phyloP scores from a whole-genome alignment of 2,113 vertebrate species.

The Lipophrys pholis region DNA sequence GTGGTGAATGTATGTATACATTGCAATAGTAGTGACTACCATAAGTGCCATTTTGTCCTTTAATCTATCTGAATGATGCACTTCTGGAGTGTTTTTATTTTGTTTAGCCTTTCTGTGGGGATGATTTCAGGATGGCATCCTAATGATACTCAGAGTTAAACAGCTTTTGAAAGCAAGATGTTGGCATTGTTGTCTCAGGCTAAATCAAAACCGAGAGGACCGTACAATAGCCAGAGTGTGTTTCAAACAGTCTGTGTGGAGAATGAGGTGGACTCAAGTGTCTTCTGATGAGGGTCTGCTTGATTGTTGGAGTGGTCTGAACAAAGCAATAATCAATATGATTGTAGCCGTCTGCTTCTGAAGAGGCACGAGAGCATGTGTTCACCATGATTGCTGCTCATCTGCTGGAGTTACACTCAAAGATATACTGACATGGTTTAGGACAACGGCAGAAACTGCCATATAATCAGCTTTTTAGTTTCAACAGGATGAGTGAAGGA shows the following conservation, averaged over 20 bases:
- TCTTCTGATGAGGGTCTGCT: slow-evolving; percentile 63
- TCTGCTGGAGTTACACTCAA: slow-evolving; percentile 51
- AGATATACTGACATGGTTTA: slow-evolving; percentile 56
- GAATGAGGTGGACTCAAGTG: slow-evolving; percentile 55
- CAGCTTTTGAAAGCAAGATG: slow-evolving; percentile 62
- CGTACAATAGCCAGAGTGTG: slow-evolving; percentile 44
- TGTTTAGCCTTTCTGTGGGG: slow-evolving; percentile 22
- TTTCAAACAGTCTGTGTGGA: slow-evolving; percentile 53
- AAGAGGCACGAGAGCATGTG: slow-evolving; percentile 68
- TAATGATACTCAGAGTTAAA: slow-evolving; percentile 59
- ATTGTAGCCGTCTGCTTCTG: slow-evolving; percentile 74
- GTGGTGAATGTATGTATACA: slow-evolving; percentile 1
- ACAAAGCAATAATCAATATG: slow-evolving; percentile 75
- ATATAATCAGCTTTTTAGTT: slow-evolving; percentile 58
- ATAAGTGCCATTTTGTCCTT: slow-evolving; percentile 24
- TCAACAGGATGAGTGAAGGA: slow-evolving; percentile 24
- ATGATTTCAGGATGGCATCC: slow-evolving; percentile 51
- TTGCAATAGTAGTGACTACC: background rate
- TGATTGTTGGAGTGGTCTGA: slow-evolving; percentile 78
- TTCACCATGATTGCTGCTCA: slow-evolving; percentile 71
- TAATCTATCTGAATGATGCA: slow-evolving; percentile 27
- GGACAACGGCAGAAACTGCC: slow-evolving; percentile 46
- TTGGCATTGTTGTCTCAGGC: slow-evolving; percentile 49
- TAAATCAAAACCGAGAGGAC: slow-evolving; percentile 50
- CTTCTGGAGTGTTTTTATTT: slow-evolving; percentile 35